Base-by-base conservation (phyloP, 2,113 vertebrate species). In the Edolisoma coerulescens region DNA sequence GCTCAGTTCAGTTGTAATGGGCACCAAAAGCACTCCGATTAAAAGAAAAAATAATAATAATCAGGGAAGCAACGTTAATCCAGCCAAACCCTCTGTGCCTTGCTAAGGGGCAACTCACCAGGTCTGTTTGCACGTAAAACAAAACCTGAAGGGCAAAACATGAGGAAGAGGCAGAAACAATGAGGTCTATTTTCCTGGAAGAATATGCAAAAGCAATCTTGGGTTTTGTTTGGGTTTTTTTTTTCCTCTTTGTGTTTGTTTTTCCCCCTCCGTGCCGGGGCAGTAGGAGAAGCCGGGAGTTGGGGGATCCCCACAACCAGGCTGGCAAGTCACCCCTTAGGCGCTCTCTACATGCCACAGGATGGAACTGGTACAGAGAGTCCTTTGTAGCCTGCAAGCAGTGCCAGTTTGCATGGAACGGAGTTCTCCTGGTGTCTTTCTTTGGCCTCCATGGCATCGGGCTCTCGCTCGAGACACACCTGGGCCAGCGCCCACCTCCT, bases 321-420 rank as follows among this genome's bases (percentile, higher is more conserved):
- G 87, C 97, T 97, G 98, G 97, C 94, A 88, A 96, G 93, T 90
- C 95, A 94, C 79, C 96, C 96, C 94, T 95, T 70, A 82, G 93
- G 87, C 47, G 64, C 83, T 83, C 90, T 95, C 92, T 79, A 91
- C 90, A 84, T 92, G 85, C 89, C 75, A 96, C 85, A 88, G 87
- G 93, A 95, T 86, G 94, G 85, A 96, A 94, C 84, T 90, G 89
- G 90, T 70, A 81, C 60, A 84, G 95, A 91, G 24, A 80, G 93
- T 98, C 98, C 98, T 98, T 98, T 98, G 98, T 98, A 98, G 98
- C 98, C 96, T 90, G 89, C 94, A 98, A 98, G 98, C 98, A 98
- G 98, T 97, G 97, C 98, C 97, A 98, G 98, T 98, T 98, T 98
- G 98, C 98, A 98, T 98, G 98, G 98, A 98, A 98, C 98, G 98